phyloP scores from a whole-genome alignment of 2,888 invertebrate species.

The Drosophila neotestacea region DNA sequence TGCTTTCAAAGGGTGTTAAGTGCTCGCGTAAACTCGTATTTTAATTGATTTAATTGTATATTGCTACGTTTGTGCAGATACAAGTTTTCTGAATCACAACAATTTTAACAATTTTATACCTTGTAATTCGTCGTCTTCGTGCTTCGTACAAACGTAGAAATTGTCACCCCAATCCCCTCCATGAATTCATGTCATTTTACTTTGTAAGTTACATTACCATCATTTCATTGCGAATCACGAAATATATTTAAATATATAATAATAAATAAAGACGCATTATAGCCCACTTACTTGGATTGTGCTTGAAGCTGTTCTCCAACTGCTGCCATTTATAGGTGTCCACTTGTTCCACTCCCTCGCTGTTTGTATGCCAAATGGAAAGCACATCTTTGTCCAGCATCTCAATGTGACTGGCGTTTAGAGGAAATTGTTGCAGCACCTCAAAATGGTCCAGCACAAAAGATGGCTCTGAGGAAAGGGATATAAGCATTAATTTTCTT shows the following conservation, averaged over 20 bases:
- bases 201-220: conserved; percentile 48
- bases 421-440: conserved; percentile 70
- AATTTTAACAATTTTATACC: conserved; percentile 20
- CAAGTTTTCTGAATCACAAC: background rate
- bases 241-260: conserved; percentile 42
- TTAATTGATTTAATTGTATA: conserved; percentile 6
- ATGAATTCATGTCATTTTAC: conserved; percentile 48
- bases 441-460: conserved; percentile 75
- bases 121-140: conserved; percentile 12
- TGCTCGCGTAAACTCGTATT: conserved; percentile 33
- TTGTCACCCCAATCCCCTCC: conserved; percentile 8
- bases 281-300: conserved; percentile 76
- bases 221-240: conserved; percentile 37
- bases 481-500: no score
- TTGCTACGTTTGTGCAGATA: conserved; percentile 31
- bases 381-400: conserved; percentile 64
- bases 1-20: background rate
- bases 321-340: conserved; percentile 74
- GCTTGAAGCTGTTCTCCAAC: conserved; percentile 55
- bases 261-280: conserved; percentile 58
- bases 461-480: conserved; percentile 37
- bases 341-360: conserved; percentile 13
- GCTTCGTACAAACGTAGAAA: conserved; percentile 31
- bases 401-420: conserved; percentile 59
- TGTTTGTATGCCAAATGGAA: conserved; percentile 52